phyloP scores from a whole-genome alignment of 2,113 vertebrate species.

The Stomatorhinus ivindoensis region DNA sequence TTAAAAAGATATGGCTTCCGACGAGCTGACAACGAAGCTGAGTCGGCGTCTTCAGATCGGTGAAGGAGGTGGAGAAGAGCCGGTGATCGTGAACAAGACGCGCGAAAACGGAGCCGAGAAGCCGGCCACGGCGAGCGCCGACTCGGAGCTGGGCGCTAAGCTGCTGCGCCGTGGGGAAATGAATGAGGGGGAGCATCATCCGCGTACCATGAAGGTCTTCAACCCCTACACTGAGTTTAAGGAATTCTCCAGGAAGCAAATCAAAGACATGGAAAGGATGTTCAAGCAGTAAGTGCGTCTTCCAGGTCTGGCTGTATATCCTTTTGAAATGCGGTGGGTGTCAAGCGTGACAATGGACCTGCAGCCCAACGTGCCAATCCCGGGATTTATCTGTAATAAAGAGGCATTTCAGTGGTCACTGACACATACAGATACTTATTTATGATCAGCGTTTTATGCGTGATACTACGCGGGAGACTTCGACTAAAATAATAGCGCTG shows the following conservation, averaged over 20 bases:
- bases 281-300: slow-evolving; percentile 79
- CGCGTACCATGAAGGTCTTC: slow-evolving; percentile 76
- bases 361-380: background rate
- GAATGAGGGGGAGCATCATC: slow-evolving; percentile 62
- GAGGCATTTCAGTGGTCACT: background rate
- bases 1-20: slow-evolving; percentile 66
- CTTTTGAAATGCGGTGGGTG: background rate
- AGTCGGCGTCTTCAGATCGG: slow-evolving; percentile 71
- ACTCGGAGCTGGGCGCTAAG: slow-evolving; percentile 68
- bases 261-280: slow-evolving; percentile 91
- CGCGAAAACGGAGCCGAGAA: slow-evolving; percentile 45
- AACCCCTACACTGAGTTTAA: slow-evolving; percentile 90
- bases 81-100: slow-evolving; percentile 41
- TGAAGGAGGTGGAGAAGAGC: slow-evolving; percentile 47
- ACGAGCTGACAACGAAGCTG: slow-evolving; percentile 74
- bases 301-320: background rate
- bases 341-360: slow-evolving; percentile 1
- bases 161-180: slow-evolving; percentile 67
- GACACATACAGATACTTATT: background rate
- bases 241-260: slow-evolving; percentile 87
- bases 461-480: background rate
- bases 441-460: background rate
- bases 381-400: background rate
- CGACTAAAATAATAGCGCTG: background rate
- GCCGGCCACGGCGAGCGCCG: slow-evolving; percentile 51